phyloP scores from a whole-genome alignment of 2,888 invertebrate species.

The Apodemia mormo region DNA sequence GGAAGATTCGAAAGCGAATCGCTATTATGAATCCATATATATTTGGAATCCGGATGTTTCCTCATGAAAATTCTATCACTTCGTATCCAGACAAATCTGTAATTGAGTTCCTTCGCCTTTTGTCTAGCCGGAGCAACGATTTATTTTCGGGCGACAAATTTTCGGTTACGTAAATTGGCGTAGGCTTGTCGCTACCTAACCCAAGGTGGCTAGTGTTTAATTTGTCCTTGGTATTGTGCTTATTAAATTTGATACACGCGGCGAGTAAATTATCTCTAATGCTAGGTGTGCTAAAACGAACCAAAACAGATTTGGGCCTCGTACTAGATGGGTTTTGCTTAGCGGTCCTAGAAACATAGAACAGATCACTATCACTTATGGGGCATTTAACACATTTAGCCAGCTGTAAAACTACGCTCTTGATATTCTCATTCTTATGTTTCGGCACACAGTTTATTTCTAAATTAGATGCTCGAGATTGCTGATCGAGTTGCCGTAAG shows the following conservation, averaged over 20 bases:
- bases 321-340: background rate
- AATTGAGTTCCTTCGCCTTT: too few relatives aligned
- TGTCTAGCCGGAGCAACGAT: too few relatives aligned
- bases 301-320: background rate
- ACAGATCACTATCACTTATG: background rate
- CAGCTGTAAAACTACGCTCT: slow-evolving; percentile 5
- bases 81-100: too few relatives aligned
- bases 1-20: too few relatives aligned
- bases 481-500: background rate
- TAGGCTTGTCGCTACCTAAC: background rate
- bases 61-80: too few relatives aligned
- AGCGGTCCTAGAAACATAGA: background rate
- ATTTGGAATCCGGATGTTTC: too few relatives aligned
- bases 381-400: background rate
- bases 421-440: background rate
- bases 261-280: background rate
- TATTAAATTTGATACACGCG: background rate
- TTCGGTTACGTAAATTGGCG: background rate
- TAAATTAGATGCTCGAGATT: background rate
- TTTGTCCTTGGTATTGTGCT: background rate
- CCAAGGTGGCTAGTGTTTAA: background rate
- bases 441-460: background rate
- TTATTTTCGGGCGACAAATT: background rate
- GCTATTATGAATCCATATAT: too few relatives aligned
- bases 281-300: background rate